Conservation (phyloP, 2,113 vertebrate genomes). For the Psittacus erithacus region DNA sequence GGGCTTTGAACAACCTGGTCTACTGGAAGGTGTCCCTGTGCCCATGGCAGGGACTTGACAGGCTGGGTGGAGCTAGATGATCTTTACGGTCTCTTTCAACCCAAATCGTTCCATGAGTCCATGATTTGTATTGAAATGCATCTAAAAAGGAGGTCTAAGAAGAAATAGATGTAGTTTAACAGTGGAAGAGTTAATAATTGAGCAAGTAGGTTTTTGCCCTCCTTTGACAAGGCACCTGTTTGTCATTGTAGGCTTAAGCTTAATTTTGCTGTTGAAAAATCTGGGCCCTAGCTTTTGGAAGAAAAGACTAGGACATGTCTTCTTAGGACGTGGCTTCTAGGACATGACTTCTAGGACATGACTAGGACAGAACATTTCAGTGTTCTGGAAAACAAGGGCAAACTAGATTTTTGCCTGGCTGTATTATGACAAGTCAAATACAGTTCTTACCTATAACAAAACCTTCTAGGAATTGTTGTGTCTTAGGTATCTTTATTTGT, state of each 20-base stretch:
- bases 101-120: neutral
- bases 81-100: neutral
- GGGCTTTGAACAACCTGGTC: neutral
- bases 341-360: neutral
- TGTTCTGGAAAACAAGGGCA: neutral
- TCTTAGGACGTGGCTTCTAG: too few relatives aligned
- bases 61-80: neutral
- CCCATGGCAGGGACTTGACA: neutral
- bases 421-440: neutral
- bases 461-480: neutral
- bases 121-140: neutral
- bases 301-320: neutral
- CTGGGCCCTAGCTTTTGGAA: neutral
- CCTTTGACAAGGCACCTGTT: neutral
- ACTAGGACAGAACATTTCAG: neutral
- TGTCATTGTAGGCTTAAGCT: neutral
- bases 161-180: neutral
- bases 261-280: neutral
- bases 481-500: neutral
- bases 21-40: neutral
- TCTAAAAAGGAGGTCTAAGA: neutral
- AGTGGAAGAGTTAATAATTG: neutral
- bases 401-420: neutral
- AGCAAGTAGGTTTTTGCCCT: neutral
- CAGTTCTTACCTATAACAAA: neutral